A percentile compares a stretch with the other conserved stretches of the same genome.
Evolutionary conservation across 2,888 invertebrate genomes (phyloP).

Genomic region (Drepana falcataria): DNA sequence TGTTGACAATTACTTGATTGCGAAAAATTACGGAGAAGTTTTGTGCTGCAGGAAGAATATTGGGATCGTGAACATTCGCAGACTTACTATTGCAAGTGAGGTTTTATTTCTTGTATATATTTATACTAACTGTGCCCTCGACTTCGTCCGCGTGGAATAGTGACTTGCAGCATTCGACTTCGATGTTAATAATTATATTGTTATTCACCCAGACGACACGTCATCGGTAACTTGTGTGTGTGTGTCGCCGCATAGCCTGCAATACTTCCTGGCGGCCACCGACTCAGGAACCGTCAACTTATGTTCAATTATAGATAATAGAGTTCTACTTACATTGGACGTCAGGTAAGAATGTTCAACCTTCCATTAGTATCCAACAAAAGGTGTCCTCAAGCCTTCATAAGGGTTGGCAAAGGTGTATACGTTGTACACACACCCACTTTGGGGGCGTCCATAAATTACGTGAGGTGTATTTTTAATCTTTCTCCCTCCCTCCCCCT

Average conservation of each 20-base stretch:
- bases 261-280: constrained; percentile 58
- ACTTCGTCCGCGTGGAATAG: no score
- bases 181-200: background rate
- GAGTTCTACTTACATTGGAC: constrained; percentile 65
- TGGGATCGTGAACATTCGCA: constrained; percentile 43
- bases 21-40: constrained; percentile 61
- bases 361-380: background rate
- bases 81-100: constrained; percentile 53
- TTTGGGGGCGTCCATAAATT: no score
- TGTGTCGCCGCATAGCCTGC: constrained; percentile 38
- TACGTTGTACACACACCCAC: no score
- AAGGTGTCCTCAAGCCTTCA: no score
- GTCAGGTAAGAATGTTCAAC: constrained; percentile 22
- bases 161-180: no score
- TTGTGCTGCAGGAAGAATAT: constrained; percentile 45
- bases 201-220: constrained; percentile 37
- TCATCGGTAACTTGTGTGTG: constrained; percentile 51
- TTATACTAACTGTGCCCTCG: background rate
- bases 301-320: constrained; percentile 46
- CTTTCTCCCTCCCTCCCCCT: no score
- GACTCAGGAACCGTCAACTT: constrained; percentile 55
- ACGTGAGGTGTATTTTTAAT: no score
- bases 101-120: constrained; percentile 7
- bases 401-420: no score
- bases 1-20: constrained; percentile 50